These are phyloP conservation scores for Aleiodes sp. DNA, from an alignment of 1,140 invertebrate species.

Conservation along the genomic window DNA sequence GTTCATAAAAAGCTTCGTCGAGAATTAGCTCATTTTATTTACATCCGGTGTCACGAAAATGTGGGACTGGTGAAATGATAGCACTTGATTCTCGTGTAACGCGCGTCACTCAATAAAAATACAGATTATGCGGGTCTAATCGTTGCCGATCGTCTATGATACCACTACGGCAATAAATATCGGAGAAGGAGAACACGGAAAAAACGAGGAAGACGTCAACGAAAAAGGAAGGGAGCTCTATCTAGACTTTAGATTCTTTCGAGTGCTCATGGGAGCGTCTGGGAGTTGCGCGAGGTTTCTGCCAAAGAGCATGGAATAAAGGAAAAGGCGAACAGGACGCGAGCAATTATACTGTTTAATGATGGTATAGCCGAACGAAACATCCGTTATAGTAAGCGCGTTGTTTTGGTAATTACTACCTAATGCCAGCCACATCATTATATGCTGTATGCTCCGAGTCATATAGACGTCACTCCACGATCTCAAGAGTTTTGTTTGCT, in stretches of 20 bases:
- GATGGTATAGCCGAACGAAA: slow-evolving; percentile 50
- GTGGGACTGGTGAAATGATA: slow-evolving; percentile 3
- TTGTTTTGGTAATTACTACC: slow-evolving; percentile 55
- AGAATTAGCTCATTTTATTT: slow-evolving; percentile 19
- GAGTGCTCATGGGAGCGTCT: slow-evolving; percentile 10
- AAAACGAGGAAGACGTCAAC: background rate
- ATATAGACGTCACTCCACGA: slow-evolving; percentile 6
- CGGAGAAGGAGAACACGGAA: background rate
- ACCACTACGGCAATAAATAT: background rate
- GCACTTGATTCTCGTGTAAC: background rate
- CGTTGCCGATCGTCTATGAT: background rate
- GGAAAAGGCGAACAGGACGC: slow-evolving; percentile 51
- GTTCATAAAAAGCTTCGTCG: slow-evolving; percentile 7
- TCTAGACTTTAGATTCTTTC: background rate
- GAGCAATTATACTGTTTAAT: slow-evolving; percentile 60
- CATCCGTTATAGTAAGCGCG: slow-evolving; percentile 50
- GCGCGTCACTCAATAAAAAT: background rate
- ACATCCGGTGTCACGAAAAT: slow-evolving; percentile 15
- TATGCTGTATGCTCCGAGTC: background rate
- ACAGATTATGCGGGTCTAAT: slow-evolving; percentile 6
- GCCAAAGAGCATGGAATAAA: slow-evolving; percentile 35
- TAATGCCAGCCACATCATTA: slow-evolving; percentile 43
- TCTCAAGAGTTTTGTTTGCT: background rate
- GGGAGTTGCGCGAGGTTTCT: background rate
- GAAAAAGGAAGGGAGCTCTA: background rate